These are phyloP conservation scores for Urosaurus nigricauda DNA, from an alignment of 2,797 vertebrate genomes.

Conservation along the genomic window DNA sequence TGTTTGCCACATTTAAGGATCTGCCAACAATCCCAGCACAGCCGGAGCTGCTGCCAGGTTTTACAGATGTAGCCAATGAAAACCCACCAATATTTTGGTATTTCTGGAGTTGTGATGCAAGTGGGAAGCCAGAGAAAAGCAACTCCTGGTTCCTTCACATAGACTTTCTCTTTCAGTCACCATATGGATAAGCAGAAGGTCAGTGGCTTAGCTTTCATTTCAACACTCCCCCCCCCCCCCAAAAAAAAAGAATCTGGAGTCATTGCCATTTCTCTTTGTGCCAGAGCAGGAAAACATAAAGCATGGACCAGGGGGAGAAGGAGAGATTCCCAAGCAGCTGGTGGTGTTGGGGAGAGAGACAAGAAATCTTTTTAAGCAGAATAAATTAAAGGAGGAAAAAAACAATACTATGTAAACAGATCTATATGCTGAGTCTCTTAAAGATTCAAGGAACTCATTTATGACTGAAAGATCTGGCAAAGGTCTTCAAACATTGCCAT, in stretches of 20 bases:
- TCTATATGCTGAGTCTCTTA: neutral
- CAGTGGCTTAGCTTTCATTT: slow-evolving; percentile 9
- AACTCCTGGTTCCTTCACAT: slow-evolving; percentile 2
- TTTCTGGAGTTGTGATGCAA: slow-evolving; percentile 3
- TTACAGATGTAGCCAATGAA: slow-evolving; percentile 22
- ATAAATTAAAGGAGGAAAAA: neutral
- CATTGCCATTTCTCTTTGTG: neutral
- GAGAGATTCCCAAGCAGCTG: neutral
- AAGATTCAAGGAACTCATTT: neutral
- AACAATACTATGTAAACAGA: neutral
- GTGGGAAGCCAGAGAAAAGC: slow-evolving; percentile 21
- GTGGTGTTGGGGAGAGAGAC: neutral
- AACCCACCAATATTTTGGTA: slow-evolving; percentile 15
- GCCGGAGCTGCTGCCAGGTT: slow-evolving; percentile 4
- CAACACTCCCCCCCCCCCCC: too few relatives aligned
- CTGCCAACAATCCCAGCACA: slow-evolving; percentile 6
- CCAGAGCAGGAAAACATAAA: slow-evolving; percentile 5
- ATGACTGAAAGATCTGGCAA: slow-evolving; percentile 5
- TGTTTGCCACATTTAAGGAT: neutral
- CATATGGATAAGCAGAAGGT: slow-evolving; percentile 31
- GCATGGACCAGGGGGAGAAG: neutral
- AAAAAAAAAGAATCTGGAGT: neutral
- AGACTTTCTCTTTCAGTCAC: slow-evolving; percentile 5
- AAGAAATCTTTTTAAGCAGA: neutral
- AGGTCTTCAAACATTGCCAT: neutral